Conservation (phyloP, 2,113 vertebrate species). For the Castor canadensis region DNA sequence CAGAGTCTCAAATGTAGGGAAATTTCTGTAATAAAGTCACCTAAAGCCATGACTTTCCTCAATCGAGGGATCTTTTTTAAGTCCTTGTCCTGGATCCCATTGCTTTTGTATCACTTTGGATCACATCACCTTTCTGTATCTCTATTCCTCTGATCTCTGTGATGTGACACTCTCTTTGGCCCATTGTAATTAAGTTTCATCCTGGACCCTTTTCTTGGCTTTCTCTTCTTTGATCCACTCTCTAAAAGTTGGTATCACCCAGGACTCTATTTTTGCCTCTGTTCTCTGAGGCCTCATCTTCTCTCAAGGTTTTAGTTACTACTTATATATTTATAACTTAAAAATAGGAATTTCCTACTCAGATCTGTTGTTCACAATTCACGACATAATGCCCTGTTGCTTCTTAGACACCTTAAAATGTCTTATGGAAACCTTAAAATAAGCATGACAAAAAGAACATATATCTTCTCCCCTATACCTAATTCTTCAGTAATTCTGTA, state of each 20-base stretch:
- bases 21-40: neutral
- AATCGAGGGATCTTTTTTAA: neutral
- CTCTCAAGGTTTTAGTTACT: neutral
- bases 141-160: neutral
- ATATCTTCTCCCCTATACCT: neutral
- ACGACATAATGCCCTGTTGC: neutral
- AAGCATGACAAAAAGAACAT: neutral
- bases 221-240: neutral
- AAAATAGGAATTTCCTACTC: neutral
- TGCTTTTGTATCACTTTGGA: neutral
- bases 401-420: neutral
- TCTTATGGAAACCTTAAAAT: constrained; percentile 3
- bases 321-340: neutral
- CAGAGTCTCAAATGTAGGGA: neutral
- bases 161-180: neutral
- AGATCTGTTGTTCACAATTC: neutral
- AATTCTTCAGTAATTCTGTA: neutral
- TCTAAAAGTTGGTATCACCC: neutral
- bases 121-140: neutral
- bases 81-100: neutral
- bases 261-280: neutral
- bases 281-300: neutral
- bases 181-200: neutral
- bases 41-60: neutral
- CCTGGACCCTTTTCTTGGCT: neutral